Evolutionary conservation across 2,797 vertebrate genomes (phyloP), one percentile per base, ranked within the genome.

Genomic region (Microctenopoma lineatum): DNA sequence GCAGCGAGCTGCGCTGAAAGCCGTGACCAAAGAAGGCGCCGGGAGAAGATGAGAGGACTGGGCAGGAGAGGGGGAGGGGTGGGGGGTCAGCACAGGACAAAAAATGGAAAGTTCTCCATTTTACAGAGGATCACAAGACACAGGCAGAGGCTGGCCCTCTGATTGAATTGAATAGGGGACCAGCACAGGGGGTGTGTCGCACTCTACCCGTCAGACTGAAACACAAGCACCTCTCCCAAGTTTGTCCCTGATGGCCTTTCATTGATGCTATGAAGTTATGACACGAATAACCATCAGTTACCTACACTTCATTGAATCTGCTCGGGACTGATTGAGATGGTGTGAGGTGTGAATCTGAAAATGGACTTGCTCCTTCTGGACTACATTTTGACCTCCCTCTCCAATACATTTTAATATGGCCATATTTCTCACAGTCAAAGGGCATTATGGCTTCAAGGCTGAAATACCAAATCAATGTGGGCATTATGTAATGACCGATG

Each of bases 401-500:
- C 85, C 75, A 84, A 81, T 84, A 27, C 69, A 67, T 81, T 84
- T 61, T 70, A 84, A 75, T 76, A 61, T 73, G 66, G 56, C 62
- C 32, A 51, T 47, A 58, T 63, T 83, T 81, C 84, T 79, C 59
- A 47, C 70, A 77, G 70, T 83, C 76, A 75, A 75, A 80, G 38
- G 45, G 75, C 68, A 80, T 88, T 87, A 86, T 74, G 75, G 85
- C 85, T 89, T 89, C 73, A 81, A 65, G 79, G 73, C 84, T 59
- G 63, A 58, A 66, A 84, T 44, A 59, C 63, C 58, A 79, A 89
- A 90, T 89, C 83, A 75, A 85, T 84, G 86, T 58, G 58, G 84
- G 83, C 63, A 25, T 84, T 83, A 77, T 61, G 66, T 74, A 87
- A 84, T 62, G 65, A 62, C 70, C 73, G 67, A 77, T 27, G 54